Percentiles rank a stretch among this genome's conserved stretches.
Evolutionary conservation across 2,888 invertebrate genomes (phyloP).

Genomic region (Philereme vetulata): DNA sequence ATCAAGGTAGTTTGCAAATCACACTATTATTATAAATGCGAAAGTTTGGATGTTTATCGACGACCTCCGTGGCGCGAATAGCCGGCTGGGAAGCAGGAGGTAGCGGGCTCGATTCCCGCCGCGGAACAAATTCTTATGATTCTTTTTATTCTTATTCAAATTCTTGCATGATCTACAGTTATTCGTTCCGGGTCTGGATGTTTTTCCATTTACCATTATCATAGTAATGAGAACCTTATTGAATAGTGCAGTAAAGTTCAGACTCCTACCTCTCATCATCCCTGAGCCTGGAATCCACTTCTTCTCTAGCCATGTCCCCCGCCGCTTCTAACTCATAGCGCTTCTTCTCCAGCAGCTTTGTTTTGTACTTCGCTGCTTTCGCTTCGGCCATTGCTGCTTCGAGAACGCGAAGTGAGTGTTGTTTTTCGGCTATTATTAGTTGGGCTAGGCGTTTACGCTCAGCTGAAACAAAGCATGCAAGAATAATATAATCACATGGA

Average conservation of each 20-base stretch:
- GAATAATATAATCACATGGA: no score
- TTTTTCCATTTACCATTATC: no score
- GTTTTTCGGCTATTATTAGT: constrained; percentile 76
- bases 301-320: constrained; percentile 62
- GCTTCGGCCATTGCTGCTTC: constrained; percentile 78
- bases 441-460: constrained; percentile 75
- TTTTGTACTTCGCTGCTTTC: constrained; percentile 63
- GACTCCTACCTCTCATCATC: constrained; percentile 66
- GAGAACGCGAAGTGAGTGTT: constrained; percentile 71
- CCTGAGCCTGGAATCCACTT: constrained; percentile 66
- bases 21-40: no score
- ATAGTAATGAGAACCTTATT: background rate
- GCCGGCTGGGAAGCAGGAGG: no score
- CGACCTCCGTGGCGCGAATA: no score
- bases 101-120: no score
- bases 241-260: constrained; percentile 1
- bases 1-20: no score
- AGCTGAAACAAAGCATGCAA: constrained; percentile 47
- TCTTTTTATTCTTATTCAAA: no score
- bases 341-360: constrained; percentile 59
- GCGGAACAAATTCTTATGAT: no score
- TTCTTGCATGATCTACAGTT: no score
- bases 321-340: constrained; percentile 55
- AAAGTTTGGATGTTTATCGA: no score
- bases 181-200: no score